Conservation (phyloP, 2,888 invertebrate species). For the Metopia argyrocephala region DNA sequence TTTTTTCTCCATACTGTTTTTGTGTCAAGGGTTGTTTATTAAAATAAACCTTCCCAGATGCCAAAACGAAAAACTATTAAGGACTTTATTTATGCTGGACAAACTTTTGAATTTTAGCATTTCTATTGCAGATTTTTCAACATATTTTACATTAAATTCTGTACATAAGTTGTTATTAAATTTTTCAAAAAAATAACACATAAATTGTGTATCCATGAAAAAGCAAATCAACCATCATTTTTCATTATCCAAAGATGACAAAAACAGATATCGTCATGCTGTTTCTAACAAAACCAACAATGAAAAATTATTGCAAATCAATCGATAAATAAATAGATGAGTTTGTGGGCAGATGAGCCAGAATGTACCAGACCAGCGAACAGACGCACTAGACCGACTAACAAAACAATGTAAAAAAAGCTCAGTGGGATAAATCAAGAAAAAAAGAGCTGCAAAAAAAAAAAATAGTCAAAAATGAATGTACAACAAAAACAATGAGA, state of each 20-base stretch:
- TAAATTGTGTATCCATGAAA: no score
- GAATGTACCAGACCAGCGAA: neutral
- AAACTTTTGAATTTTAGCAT: no score
- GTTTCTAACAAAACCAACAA: neutral
- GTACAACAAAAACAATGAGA: conserved; percentile 47
- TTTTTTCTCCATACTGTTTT: no score
- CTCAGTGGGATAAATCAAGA: neutral
- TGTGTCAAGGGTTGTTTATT: no score
- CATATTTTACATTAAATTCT: no score
- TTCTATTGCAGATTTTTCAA: no score
- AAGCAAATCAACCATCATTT: neutral
- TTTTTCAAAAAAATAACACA: no score
- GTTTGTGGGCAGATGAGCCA: neutral
- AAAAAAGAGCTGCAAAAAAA: neutral
- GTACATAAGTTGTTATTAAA: no score
- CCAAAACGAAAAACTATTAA: no score
- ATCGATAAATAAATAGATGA: conserved; percentile 34
- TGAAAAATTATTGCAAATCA: conserved; percentile 24
- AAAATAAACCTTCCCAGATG: no score
- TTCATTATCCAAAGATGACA: neutral
- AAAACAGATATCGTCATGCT: conserved; percentile 7
- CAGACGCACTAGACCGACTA: neutral
- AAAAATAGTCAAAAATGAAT: neutral
- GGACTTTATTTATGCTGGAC: no score
- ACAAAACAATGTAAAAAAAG: neutral